Percentiles rank a stretch among this genome's conserved stretches.
These are phyloP conservation scores for Miichthys miiuy DNA, from an alignment of 2,797 vertebrate species.

Conservation along the genomic window DNA sequence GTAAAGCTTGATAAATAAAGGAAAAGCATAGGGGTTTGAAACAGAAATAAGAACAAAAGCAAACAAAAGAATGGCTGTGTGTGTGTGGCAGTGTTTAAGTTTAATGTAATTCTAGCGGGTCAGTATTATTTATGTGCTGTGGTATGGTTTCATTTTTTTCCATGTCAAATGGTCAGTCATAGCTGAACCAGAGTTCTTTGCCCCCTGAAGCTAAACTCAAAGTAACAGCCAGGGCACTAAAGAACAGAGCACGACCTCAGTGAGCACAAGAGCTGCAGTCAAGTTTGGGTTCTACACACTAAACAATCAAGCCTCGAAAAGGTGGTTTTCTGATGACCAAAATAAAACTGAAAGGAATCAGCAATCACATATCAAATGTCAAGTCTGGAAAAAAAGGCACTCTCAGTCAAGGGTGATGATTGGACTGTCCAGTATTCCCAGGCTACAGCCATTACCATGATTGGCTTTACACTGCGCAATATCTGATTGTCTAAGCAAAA, in stretches of 20 bases:
- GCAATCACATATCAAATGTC: conserved; percentile 73
- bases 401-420: conserved; percentile 64
- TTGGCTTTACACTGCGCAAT: conserved; percentile 67
- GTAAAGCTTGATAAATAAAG: conserved; percentile 7
- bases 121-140: background rate
- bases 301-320: conserved; percentile 44
- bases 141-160: conserved; percentile 1
- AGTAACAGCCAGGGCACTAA: conserved; percentile 32
- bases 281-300: conserved; percentile 25
- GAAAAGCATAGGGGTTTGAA: background rate
- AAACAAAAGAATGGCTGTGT: background rate
- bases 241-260: conserved; percentile 40
- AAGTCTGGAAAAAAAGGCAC: conserved; percentile 61
- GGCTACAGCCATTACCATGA: conserved; percentile 73
- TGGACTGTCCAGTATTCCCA: conserved; percentile 61
- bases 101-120: conserved; percentile 1
- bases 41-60: conserved; percentile 12
- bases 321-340: conserved; percentile 64
- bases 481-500: conserved; percentile 78
- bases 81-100: background rate
- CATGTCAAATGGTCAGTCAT: conserved; percentile 20
- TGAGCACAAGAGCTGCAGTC: conserved; percentile 30
- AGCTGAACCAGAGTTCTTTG: conserved; percentile 59
- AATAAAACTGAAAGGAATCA: conserved; percentile 60
- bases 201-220: conserved; percentile 39